These are phyloP conservation scores for Daphoenositta chrysoptera DNA, from an alignment of 2,113 vertebrate species.

Conservation along the genomic window DNA sequence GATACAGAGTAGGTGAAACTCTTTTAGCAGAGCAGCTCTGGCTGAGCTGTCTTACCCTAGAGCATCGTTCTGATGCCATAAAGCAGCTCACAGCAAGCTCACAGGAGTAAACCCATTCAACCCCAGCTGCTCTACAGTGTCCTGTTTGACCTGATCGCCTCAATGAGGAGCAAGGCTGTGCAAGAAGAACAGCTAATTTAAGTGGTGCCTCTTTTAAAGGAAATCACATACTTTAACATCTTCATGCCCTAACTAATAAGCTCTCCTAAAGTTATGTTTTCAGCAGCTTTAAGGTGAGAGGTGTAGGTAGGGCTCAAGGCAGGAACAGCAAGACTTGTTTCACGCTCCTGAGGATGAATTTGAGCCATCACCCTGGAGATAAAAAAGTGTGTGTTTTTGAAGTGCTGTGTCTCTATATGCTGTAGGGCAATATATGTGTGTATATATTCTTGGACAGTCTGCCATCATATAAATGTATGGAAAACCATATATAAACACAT, in stretches of 20 bases:
- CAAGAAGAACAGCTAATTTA: neutral
- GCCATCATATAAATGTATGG: neutral
- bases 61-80: neutral
- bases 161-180: neutral
- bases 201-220: neutral
- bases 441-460: neutral
- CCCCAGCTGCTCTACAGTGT: neutral
- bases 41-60: accelerated
- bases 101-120: neutral
- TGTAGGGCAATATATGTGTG: neutral
- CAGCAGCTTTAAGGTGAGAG: neutral
- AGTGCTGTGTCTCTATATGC: neutral
- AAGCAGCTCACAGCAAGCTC: neutral
- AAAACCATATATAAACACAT: neutral
- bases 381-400: neutral
- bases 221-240: neutral
- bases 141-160: neutral
- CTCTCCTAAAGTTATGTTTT: neutral
- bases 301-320: neutral
- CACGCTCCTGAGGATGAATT: neutral
- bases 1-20: neutral
- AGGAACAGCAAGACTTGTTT: neutral
- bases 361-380: neutral
- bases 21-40: neutral
- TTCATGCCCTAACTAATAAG: neutral